Conservation (phyloP, 2,113 vertebrate genomes). For the Rostratula benghalensis region DNA sequence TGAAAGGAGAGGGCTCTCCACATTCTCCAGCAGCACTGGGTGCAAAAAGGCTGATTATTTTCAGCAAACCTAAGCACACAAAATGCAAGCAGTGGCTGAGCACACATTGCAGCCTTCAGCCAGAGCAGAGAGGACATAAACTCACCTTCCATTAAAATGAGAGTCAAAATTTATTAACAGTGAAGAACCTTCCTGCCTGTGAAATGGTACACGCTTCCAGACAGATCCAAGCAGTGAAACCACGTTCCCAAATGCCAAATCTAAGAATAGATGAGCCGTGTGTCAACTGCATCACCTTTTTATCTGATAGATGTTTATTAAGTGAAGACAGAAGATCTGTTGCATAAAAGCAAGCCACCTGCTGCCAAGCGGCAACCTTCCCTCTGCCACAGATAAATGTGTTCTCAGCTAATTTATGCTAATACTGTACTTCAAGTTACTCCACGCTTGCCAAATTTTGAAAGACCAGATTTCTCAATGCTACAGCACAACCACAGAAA, state of each 20-base stretch:
- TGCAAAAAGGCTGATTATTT: neutral
- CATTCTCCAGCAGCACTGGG: neutral
- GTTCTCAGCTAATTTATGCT: conserved; percentile 28
- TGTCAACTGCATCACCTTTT: conserved; percentile 49
- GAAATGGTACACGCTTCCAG: conserved; percentile 12
- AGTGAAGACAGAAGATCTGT: conserved; percentile 35
- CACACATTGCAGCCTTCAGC: neutral
- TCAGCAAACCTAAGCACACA: neutral
- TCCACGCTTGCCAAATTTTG: neutral
- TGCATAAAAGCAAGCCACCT: conserved; percentile 29
- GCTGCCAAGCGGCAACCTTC: conserved; percentile 48
- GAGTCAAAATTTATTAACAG: conserved; percentile 27
- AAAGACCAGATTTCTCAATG: neutral
- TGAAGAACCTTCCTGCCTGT: conserved; percentile 28
- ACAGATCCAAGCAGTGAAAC: neutral
- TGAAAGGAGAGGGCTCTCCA: neutral
- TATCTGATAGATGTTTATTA: conserved; percentile 35
- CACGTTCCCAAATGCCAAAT: conserved; percentile 45
- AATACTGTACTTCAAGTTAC: neutral
- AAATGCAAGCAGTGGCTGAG: neutral
- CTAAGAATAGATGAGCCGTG: conserved; percentile 63
- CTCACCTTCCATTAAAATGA: neutral
- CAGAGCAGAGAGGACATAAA: neutral
- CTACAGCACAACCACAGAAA: neutral
- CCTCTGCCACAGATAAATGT: conserved; percentile 10